Evolutionary conservation across 2,888 invertebrate species (phyloP).

Genomic region (Cremastinae sp.): DNA sequence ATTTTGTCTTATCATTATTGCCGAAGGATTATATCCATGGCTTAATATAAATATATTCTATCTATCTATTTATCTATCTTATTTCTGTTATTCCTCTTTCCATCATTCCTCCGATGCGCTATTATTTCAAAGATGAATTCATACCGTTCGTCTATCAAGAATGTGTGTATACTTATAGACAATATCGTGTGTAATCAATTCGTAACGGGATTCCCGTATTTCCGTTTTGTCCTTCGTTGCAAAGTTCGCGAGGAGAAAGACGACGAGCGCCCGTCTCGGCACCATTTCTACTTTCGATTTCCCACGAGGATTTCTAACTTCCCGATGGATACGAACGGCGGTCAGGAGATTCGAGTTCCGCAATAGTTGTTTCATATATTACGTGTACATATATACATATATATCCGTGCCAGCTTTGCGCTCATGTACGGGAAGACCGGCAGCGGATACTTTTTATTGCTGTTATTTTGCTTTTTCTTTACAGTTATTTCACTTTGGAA

Average conservation of each 20-base stretch:
- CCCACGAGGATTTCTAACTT: slow-evolving; percentile 39
- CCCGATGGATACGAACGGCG: slow-evolving; percentile 22
- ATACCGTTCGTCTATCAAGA: neutral
- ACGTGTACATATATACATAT: neutral
- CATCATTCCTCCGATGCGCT: neutral
- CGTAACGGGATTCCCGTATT: slow-evolving; percentile 40
- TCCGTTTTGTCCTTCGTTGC: slow-evolving; percentile 43
- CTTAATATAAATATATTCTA: too few species aligned
- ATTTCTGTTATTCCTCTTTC: neutral
- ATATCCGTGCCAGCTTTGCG: neutral
- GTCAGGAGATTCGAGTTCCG: slow-evolving; percentile 17
- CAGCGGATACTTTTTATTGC: neutral
- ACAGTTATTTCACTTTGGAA: slow-evolving; percentile 4
- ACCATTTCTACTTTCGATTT: slow-evolving; percentile 43
- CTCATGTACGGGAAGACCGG: neutral
- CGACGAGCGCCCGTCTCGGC: slow-evolving; percentile 9
- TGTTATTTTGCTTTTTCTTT: slow-evolving; percentile 1
- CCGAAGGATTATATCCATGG: too few species aligned
- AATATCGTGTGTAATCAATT: slow-evolving; percentile 20
- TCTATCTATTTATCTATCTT: too few species aligned
- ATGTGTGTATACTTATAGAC: slow-evolving; percentile 8
- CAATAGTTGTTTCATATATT: slow-evolving; percentile 7
- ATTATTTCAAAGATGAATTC: slow-evolving; percentile 21
- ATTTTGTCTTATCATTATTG: too few species aligned
- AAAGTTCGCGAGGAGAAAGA: neutral